These are phyloP conservation scores for Passer domesticus DNA, from an alignment of 2,113 vertebrate species.

Conservation along the genomic window DNA sequence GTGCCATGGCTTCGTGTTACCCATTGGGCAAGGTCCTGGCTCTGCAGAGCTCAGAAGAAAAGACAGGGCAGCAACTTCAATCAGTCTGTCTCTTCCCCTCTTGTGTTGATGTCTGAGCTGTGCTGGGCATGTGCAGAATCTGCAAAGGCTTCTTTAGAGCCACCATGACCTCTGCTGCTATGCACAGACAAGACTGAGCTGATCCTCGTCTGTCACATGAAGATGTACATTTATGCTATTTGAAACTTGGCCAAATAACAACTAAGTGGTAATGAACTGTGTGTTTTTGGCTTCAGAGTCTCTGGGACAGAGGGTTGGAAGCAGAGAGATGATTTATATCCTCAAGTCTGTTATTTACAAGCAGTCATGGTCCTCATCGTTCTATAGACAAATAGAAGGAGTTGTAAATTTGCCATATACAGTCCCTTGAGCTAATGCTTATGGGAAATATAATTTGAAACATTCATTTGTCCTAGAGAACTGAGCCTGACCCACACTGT, in stretches of 20 bases:
- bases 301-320: not conserved
- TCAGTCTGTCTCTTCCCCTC: not conserved
- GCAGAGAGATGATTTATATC: constrained; percentile 17
- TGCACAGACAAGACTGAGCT: not conserved
- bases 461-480: not conserved
- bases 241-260: constrained; percentile 6
- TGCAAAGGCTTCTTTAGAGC: not conserved
- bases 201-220: not conserved
- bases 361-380: constrained; percentile 7
- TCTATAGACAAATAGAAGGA: constrained; percentile 28
- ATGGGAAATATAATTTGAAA: constrained; percentile 23
- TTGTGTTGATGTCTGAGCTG: not conserved
- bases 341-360: constrained; percentile 45
- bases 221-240: not conserved
- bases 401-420: constrained; percentile 23
- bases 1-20: accelerated
- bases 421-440: constrained; percentile 23
- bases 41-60: not conserved
- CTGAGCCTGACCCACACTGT: not conserved
- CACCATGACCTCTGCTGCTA: not conserved
- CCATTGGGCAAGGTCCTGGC: not conserved
- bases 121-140: not conserved
- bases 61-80: not conserved
- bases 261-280: constrained; percentile 11
- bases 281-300: constrained; percentile 2